Conservation (phyloP, 2,797 vertebrate genomes). For the Cynodonichthys magdalenae region DNA sequence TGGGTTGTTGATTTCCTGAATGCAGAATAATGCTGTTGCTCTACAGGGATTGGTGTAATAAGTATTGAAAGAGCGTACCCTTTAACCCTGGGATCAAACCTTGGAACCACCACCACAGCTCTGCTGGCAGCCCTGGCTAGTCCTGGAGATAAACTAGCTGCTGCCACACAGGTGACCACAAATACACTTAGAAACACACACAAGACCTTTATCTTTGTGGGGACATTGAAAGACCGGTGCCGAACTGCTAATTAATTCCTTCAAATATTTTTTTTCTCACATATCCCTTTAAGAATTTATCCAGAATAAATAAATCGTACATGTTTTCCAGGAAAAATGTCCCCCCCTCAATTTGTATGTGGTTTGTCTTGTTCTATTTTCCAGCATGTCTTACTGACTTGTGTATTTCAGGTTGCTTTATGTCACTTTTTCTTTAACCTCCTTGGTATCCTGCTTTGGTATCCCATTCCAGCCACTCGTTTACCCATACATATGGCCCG, state of each 20-base stretch:
- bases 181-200: background rate
- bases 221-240: background rate
- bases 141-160: conserved; percentile 56
- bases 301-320: too few relatives aligned
- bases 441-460: conserved; percentile 60
- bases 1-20: background rate
- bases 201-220: too few relatives aligned
- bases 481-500: conserved; percentile 57
- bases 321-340: too few relatives aligned
- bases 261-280: too few relatives aligned
- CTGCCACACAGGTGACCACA: conserved; percentile 44
- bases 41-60: conserved; percentile 63
- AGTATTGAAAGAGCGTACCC: conserved; percentile 65
- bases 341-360: background rate
- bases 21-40: background rate
- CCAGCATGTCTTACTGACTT: background rate
- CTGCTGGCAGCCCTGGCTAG: conserved; percentile 62
- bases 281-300: too few relatives aligned
- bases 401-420: conserved; percentile 47
- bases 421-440: conserved; percentile 66
- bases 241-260: background rate
- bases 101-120: conserved; percentile 67
- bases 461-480: conserved; percentile 52
- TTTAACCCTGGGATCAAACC: conserved; percentile 68
- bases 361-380: background rate